Base-by-base conservation (phyloP, 2,113 vertebrate species). In the Eptesicus fuscus region DNA sequence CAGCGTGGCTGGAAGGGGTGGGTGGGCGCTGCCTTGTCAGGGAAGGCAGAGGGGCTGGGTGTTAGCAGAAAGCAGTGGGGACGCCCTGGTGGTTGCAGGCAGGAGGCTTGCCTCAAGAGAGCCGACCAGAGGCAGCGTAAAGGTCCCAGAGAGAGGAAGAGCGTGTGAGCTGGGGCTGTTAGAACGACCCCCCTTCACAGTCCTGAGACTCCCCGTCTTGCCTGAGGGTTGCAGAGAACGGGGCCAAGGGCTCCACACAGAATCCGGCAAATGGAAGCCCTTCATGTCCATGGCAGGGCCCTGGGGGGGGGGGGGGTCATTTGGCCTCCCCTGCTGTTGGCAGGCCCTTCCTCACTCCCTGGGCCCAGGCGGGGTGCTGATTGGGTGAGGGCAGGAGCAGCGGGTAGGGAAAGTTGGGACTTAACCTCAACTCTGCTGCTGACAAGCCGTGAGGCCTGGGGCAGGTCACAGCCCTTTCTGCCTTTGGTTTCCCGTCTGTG, bases 281-380 rank as follows among this genome's bases (percentile, higher is more conserved):
- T 61, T 35, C 28, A 5, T 5, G 16, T 6, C 25, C 37, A 9
- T 63, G n/a, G 35, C 18, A 11, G 71, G 49, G 35, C 16, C 32
- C 47, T 0, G 8, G 22, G 56, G 56, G 23, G 22, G 51, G 51
- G 1, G 1, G 8, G 53, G 40, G 35, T 28, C 7, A 0, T 22
- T 4, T 32, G 42, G 20, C 12, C 12, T 89, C 11, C 59, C 17
- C 23, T 35, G 23, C 32, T 73, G n/a, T 61, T 11, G 49, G 23
- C 17, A 47, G 30, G 0, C 5, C 23, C 6, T 51, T 4, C 17
- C 47, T 47, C 20, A 8, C 28, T 25, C 2, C 10, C 9, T 2
- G 2, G 32, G 47, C 22, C 56, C 32, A 79, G 49, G 6, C 4
- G 8, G 35, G 83, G 44, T 32, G 18, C 7, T 28, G 18, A 51